These are phyloP conservation scores for Toxotes chatareus DNA, from an alignment of 2,113 vertebrate genomes.

Conservation along the genomic window DNA sequence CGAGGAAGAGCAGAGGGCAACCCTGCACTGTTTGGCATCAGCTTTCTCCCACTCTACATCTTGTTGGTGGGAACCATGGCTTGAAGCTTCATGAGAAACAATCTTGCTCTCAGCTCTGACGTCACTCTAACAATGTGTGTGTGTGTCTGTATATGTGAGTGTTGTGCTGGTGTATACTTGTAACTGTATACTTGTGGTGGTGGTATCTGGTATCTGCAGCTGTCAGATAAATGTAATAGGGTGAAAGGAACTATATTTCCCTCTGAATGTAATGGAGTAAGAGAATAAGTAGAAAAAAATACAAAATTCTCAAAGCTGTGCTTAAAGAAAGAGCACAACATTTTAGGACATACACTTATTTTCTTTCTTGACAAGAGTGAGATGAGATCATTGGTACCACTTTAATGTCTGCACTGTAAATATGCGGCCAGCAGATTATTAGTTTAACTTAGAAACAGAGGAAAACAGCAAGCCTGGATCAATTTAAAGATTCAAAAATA, in stretches of 20 bases:
- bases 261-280: neutral
- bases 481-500: too few species aligned
- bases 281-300: neutral
- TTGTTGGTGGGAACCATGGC: constrained; percentile 54
- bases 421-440: too few species aligned
- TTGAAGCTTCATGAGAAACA: constrained; percentile 28
- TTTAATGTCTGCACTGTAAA: neutral
- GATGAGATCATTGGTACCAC: neutral
- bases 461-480: too few species aligned
- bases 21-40: constrained; percentile 24
- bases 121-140: constrained; percentile 14
- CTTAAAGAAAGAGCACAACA: neutral
- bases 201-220: constrained; percentile 7
- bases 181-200: neutral
- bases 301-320: neutral
- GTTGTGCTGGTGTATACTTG: neutral
- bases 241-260: neutral
- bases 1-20: constrained; percentile 37
- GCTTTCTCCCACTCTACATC: constrained; percentile 33
- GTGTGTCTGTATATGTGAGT: constrained; percentile 4
- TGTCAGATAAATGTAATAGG: neutral
- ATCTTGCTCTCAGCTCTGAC: constrained; percentile 32
- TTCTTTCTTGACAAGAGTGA: neutral
- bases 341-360: neutral
- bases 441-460: too few species aligned